phyloP scores from a whole-genome alignment of 2,797 vertebrate genomes.

The Poeciliopsis gracilis region DNA sequence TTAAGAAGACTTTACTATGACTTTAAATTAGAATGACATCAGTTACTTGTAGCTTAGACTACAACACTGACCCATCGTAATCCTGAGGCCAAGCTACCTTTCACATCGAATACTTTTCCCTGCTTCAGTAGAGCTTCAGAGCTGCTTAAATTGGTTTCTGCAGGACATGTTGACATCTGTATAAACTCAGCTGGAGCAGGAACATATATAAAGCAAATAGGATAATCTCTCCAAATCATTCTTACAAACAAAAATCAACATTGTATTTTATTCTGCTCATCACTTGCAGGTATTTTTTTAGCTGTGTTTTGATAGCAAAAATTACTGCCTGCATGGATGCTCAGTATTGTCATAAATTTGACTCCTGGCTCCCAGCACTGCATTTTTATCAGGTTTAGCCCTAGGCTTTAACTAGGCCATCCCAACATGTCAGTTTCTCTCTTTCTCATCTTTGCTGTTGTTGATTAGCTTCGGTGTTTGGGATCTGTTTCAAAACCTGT shows the following conservation, averaged over 20 bases:
- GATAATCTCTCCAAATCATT: neutral
- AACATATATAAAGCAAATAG: neutral
- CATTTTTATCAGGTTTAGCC: neutral
- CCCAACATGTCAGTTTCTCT: neutral
- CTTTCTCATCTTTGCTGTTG: neutral
- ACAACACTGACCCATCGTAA: neutral
- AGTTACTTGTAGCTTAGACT: neutral
- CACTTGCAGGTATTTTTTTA: neutral
- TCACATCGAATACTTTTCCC: neutral
- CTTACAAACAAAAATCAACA: neutral
- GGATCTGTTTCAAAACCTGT: neutral
- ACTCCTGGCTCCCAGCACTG: neutral
- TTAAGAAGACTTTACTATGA: neutral
- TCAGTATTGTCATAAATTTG: neutral
- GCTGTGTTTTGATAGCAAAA: neutral
- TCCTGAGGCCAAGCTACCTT: neutral
- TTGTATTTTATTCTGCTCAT: neutral
- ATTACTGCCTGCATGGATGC: neutral
- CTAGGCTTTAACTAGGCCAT: neutral
- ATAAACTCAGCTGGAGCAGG: neutral
- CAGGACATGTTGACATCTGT: neutral
- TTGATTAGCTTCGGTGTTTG: neutral
- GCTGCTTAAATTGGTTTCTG: neutral
- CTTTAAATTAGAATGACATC: neutral
- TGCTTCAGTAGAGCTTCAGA: neutral